Evolutionary conservation across 1,140 invertebrate genomes (phyloP).

Genomic region (Papilio polytes): DNA sequence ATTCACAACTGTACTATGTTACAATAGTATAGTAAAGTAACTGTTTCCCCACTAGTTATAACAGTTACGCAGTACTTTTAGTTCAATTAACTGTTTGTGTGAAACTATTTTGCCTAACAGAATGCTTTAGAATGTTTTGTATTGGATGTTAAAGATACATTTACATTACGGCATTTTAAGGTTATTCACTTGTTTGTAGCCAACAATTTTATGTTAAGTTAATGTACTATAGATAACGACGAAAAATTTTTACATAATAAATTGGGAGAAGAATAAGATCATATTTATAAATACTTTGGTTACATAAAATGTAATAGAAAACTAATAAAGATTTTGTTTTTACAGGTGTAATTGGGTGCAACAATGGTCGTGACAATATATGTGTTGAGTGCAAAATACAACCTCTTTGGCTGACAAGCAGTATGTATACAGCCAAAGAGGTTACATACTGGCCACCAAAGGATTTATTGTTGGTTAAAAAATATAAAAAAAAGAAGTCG

Average conservation of each 20-base stretch:
- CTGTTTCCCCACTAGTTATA: background rate
- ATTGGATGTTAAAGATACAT: background rate
- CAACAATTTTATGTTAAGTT: background rate
- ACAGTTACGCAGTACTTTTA: background rate
- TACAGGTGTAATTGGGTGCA: background rate
- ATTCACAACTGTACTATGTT: background rate
- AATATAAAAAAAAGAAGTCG: too few relatives aligned
- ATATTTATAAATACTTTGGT: too few relatives aligned
- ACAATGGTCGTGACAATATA: background rate
- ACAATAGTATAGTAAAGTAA: constrained; percentile 2
- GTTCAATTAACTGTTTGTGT: constrained; percentile 1
- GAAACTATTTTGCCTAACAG: background rate
- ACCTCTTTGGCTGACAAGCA: too few relatives aligned
- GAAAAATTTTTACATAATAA: too few relatives aligned
- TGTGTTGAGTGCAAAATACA: too few relatives aligned
- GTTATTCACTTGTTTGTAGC: background rate
- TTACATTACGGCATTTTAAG: background rate
- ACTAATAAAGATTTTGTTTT: background rate
- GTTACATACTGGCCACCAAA: too few relatives aligned
- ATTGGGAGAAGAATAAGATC: too few relatives aligned
- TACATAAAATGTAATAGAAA: background rate
- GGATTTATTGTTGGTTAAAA: too few relatives aligned
- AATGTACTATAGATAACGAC: too few relatives aligned
- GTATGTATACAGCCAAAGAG: too few relatives aligned
- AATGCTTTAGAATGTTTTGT: constrained; percentile 3